These are phyloP conservation scores for Strigamia transsilvanica DNA, from an alignment of 2,888 invertebrate species.

Conservation along the genomic window DNA sequence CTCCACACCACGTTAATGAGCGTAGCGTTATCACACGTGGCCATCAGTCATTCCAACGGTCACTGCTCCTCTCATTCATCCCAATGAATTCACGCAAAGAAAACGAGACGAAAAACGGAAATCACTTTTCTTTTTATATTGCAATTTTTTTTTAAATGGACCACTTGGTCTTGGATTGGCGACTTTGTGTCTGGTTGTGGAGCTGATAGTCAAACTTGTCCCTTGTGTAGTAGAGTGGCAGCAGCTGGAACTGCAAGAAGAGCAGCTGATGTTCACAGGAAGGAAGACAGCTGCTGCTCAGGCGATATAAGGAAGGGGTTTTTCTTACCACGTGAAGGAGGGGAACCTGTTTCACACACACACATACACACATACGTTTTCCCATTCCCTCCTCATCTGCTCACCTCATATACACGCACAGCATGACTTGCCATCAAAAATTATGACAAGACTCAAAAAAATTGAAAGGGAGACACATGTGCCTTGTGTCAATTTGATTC, in stretches of 20 bases:
- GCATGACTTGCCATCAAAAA: constrained; percentile 47
- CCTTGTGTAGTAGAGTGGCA: constrained; percentile 42
- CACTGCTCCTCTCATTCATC: neutral
- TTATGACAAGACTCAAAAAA: constrained; percentile 29
- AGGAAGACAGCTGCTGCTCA: constrained; percentile 49
- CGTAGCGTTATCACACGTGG: constrained; percentile 25
- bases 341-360: constrained; percentile 46
- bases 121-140: neutral
- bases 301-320: constrained; percentile 45
- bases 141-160: neutral
- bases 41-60: constrained; percentile 44
- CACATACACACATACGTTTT: constrained; percentile 5
- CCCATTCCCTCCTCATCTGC: constrained; percentile 32
- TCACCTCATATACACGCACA: constrained; percentile 43
- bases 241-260: constrained; percentile 38
- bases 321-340: constrained; percentile 36
- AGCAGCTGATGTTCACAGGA: constrained; percentile 46
- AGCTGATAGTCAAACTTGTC: constrained; percentile 39
- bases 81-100: constrained; percentile 25
- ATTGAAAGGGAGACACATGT: neutral
- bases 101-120: neutral
- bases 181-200: constrained; percentile 27
- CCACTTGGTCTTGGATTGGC: constrained; percentile 17
- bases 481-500: constrained; percentile 37
- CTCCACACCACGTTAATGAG: constrained; percentile 38